A percentile compares a stretch with the other conserved stretches of the same genome.
phyloP scores from a whole-genome alignment of 2,888 invertebrate species.

The Callimorpha dominula region DNA sequence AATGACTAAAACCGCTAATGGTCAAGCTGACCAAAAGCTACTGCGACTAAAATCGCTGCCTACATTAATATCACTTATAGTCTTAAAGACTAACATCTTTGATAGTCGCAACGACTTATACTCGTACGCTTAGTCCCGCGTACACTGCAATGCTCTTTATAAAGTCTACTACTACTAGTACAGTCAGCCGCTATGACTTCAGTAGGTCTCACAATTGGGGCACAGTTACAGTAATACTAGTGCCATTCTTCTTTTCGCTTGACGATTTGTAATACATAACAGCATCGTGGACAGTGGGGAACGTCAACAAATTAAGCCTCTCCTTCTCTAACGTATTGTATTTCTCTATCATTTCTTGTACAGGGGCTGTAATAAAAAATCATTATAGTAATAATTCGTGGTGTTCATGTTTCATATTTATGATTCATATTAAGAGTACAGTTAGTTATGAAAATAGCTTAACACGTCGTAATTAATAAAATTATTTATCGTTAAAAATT shows the following conservation, averaged over 20 bases:
- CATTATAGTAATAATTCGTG: background rate
- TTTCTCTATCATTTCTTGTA: conserved; percentile 88
- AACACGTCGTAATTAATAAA: background rate
- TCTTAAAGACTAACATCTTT: background rate
- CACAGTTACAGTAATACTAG: conserved; percentile 1
- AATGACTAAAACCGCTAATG: background rate
- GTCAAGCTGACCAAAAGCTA: background rate
- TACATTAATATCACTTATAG: background rate
- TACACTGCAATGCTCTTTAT: background rate
- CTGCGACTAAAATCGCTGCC: background rate
- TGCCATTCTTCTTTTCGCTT: background rate
- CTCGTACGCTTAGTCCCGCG: background rate
- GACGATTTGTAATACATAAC: conserved; percentile 79
- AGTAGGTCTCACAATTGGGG: conserved; percentile 3
- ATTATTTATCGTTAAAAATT: background rate
- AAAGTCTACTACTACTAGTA: background rate
- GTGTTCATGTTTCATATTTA: background rate
- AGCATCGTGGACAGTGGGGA: conserved; percentile 91
- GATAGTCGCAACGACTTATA: background rate
- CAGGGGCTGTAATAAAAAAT: conserved; percentile 80
- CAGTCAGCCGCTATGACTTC: background rate
- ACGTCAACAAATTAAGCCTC: conserved; percentile 85
- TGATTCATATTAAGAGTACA: background rate
- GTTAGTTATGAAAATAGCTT: background rate
- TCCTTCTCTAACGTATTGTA: conserved; percentile 86